phyloP scores from a whole-genome alignment of 2,888 invertebrate species.

The Callinectes sapidus region DNA sequence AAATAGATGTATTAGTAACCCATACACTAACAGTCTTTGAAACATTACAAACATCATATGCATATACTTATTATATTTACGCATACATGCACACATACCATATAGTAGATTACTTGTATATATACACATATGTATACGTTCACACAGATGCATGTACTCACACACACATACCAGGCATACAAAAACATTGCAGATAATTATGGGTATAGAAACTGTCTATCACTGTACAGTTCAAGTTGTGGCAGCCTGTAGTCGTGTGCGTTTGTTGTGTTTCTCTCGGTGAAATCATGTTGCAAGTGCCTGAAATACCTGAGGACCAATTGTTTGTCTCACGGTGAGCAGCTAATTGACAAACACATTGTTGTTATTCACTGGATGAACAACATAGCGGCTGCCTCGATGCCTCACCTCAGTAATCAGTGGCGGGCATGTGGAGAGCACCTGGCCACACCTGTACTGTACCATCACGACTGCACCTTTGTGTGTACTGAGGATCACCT shows the following conservation, averaged over 20 bases:
- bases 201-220: background rate
- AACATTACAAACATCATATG: too few relatives aligned
- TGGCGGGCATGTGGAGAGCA: background rate
- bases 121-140: too few relatives aligned
- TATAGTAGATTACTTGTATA: too few relatives aligned
- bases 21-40: too few relatives aligned
- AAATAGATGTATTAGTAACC: too few relatives aligned
- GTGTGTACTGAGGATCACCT: background rate
- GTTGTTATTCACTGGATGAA: background rate
- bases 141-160: too few relatives aligned
- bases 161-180: too few relatives aligned
- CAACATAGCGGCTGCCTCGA: background rate
- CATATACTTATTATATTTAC: too few relatives aligned
- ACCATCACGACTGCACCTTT: too few relatives aligned
- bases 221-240: background rate
- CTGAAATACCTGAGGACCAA: background rate
- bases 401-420: background rate
- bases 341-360: slow-evolving; percentile 30
- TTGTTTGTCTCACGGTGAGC: background rate
- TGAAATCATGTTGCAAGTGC: background rate
- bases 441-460: background rate
- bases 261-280: background rate
- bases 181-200: too few relatives aligned
- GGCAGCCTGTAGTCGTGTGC: too few relatives aligned
- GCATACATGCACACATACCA: too few relatives aligned